Base-by-base conservation (phyloP, 2,888 invertebrate species). In the Microchrysa polita region DNA sequence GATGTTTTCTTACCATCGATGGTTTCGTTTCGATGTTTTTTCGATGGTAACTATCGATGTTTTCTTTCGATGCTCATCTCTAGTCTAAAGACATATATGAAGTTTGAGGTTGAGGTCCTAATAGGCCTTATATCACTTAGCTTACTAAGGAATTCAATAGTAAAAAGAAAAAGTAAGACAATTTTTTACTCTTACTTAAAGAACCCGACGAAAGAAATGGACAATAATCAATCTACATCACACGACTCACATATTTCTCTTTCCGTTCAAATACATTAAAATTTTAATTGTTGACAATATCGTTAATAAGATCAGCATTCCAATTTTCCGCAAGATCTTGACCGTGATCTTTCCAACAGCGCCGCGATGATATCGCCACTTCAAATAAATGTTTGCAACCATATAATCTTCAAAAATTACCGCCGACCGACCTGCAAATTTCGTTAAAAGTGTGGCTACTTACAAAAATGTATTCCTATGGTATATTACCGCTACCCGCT, bases 341-440 rank as follows among this genome's bases (percentile, higher is more conserved):
- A 57, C 69, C 69, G 69, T 69, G 69, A 69, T 69, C 69, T 69
- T 69, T 40, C 16, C 44, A 44, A 48, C 42, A 10, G 44, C n/a
- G n/a, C 22, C 22, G 1, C 52, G 12, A 23, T 40, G 10, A 12
- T 55, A 22, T n/a, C 27, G 7, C 4, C 27, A 34, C 27, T 34
- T 34, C 7, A 34, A 34, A n/a, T n/a, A 34, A 34, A 34, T 34
- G 55, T 42, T 34, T 52, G 55, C 40, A 12, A 1, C 52, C 27
- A 40, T 57, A 16, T 20, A 55, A 16, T 22, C 23, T 22, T 42
- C 34, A 57, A 34, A n/a, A 69, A 69, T 69, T 42, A 57, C 40
- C 57, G 23, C 7, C 40, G 44, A 18, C 7, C 40, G 44, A 18
- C 7, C 34, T 57, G 69, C 53, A 52, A 59, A 52, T 67, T 27